Evolutionary conservation across 2,888 invertebrate species (phyloP), one percentile per base, ranked within the genome.

Genomic region (Ichneumoninae sp.): DNA sequence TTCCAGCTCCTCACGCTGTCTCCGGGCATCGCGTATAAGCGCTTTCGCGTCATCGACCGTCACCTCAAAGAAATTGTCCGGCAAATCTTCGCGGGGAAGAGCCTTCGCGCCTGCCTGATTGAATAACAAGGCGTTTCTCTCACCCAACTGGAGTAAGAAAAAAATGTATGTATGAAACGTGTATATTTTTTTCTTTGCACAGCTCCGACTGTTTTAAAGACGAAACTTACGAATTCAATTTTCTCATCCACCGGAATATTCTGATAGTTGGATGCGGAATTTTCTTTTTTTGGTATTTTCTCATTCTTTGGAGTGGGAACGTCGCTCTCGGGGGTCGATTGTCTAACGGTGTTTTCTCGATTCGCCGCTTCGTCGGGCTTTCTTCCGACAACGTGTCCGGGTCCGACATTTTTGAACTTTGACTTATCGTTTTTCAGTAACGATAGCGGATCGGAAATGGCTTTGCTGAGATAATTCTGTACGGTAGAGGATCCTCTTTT

Each of bases 21-120:
- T 95, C 90, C 96, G 96, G 47, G 97, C 95, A 90, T 98, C 98
- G 75, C 95, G 95, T 79, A 97, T 95, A 81, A 98, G 95, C 91
- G 95, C 95, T 90, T 96, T 96, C 0, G 98, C 96, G 94, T 99
- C 99, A 81, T 96, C 96, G 63, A 97, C 95, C 1, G 97, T 97
- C 60, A 98, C 94, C 85, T 98, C 97, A 93, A 97, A 99, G 93
- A 98, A 99, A 71, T 97, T 97, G 93, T 98, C 98, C 0, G 97
- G 96, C 52, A 97, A 94, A 79, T 98, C 97, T 73, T 97, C 96
- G 87, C 96, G 95, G 44, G 95, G 95, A 78, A 94, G 91, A 74
- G 95, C 94, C 88, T 92, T 89, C 16, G 93, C 92, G 81, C 95
- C 94, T 52, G 96, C 95, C 90, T 95, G 95, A 40, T 95, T 94